Evolutionary conservation across 1,140 invertebrate species (phyloP), one percentile per base, ranked within the genome.

Genomic region (Hesperophylax magnus): DNA sequence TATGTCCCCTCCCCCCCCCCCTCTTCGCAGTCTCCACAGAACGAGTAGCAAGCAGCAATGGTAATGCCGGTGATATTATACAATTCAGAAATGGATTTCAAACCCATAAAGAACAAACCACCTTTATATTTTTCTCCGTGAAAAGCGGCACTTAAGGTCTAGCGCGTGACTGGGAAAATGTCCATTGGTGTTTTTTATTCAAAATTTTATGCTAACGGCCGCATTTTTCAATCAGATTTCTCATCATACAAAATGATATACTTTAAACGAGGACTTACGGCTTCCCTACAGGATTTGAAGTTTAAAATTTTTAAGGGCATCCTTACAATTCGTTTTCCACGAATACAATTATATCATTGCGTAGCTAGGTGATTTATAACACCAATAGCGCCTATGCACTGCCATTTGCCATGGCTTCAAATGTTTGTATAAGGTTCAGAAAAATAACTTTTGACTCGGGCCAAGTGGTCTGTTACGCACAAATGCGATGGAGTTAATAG

Each of bases 81-180:
- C 54, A 58, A 18, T 58, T 58, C 54, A 58, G 17, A 58, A 58
- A 58, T 58, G 54, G 54, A 58, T 58, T 58, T 20, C 54, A 58
- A 58, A 58, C 54, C 54, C 54, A 58, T 58, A 58, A 58, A 58
- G 54, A 58, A 58, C 54, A 58, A 58, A 58, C 54, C 4, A 17
- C 54, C 20, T 58, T 58, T 58, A 58, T 58, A 58, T 39, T 58
- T 58, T 58, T 58, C 54, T 20, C 54, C 54, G 17, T 58, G 54
- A 58, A 58, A 58, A 58, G 54, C 54, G 54, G 54, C 54, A 58
- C 54, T 58, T 58, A 58, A 58, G 54, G 54, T 58, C 54, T 58
- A n/a, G 54, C 54, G 54, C 54, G 54, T 58, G 54, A 58, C 54
- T 58, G 20, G 54, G 54, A 18, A 56, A 58, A 58, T 20, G 54